These are phyloP conservation scores for Drosophila oshimai DNA, from an alignment of 1,140 invertebrate species.

Conservation along the genomic window DNA sequence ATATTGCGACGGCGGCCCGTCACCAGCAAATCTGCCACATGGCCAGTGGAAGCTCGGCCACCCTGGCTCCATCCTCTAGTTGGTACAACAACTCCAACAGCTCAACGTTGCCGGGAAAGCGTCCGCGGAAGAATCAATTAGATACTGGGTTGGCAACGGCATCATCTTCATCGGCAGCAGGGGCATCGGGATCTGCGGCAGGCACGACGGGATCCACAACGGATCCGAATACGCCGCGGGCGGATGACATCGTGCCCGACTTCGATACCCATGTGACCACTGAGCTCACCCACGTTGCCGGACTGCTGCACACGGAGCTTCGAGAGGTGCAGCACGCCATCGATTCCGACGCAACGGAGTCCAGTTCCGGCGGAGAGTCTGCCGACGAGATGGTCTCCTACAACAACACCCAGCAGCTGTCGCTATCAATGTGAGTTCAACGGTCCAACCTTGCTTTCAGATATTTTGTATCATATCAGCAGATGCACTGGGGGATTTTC, in stretches of 20 bases:
- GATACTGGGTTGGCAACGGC: not conserved
- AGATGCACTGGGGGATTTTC: not conserved
- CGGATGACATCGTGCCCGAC: slow-evolving; percentile 79
- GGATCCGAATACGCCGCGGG: slow-evolving; percentile 16
- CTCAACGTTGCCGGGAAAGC: slow-evolving; percentile 38
- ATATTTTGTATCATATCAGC: not conserved
- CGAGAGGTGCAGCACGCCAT: slow-evolving; percentile 88
- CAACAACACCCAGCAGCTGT: slow-evolving; percentile 89
- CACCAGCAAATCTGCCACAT: slow-evolving; percentile 67
- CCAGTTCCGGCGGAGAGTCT: slow-evolving; percentile 96
- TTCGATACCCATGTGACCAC: slow-evolving; percentile 83
- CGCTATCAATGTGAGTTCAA: slow-evolving; percentile 90
- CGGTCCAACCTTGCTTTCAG: not conserved
- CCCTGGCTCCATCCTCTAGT: slow-evolving; percentile 56
- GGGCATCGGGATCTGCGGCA: slow-evolving; percentile 80
- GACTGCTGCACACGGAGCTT: slow-evolving; percentile 88
- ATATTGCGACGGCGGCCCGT: slow-evolving; percentile 62
- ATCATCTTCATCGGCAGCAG: not conserved
- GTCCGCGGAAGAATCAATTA: slow-evolving; percentile 50
- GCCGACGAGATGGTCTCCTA: slow-evolving; percentile 94
- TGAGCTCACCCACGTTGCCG: slow-evolving; percentile 86
- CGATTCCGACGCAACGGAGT: slow-evolving; percentile 96
- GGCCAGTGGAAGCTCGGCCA: slow-evolving; percentile 76
- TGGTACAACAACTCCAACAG: slow-evolving; percentile 56
- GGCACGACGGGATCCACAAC: not conserved